Percentiles rank a stretch among this genome's conserved stretches.
phyloP scores from a whole-genome alignment of 2,888 invertebrate genomes.

The Drosophila nr. fundita region DNA sequence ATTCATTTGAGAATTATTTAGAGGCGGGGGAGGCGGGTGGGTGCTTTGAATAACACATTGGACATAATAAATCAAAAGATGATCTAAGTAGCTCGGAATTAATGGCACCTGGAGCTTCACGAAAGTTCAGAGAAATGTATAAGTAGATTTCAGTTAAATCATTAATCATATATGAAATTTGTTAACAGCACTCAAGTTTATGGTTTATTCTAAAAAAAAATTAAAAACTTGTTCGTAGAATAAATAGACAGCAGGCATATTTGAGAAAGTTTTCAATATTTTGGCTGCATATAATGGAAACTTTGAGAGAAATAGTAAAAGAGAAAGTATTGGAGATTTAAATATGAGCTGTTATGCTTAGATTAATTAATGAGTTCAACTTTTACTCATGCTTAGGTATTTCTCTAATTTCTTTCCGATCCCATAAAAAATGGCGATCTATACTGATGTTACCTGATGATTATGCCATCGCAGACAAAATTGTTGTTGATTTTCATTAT shows the following conservation, averaged over 20 bases:
- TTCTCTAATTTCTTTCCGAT: constrained; percentile 56
- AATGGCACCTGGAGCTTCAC: constrained; percentile 49
- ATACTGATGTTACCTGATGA: constrained; percentile 87
- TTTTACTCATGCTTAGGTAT: neutral
- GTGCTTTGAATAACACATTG: constrained; percentile 37
- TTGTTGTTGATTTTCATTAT: constrained; percentile 87
- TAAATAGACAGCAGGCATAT: neutral
- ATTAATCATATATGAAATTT: neutral
- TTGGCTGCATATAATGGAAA: too few relatives aligned
- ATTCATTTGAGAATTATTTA: constrained; percentile 37
- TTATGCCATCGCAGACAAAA: constrained; percentile 95
- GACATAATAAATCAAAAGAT: constrained; percentile 53
- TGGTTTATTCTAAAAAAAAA: neutral
- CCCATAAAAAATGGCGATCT: neutral
- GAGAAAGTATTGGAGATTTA: neutral
- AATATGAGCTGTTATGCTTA: neutral
- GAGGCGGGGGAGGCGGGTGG: too few relatives aligned
- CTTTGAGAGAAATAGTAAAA: neutral
- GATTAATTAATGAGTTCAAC: neutral
- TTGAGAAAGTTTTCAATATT: neutral
- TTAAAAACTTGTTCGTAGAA: neutral
- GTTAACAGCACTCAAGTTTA: neutral
- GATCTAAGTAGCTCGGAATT: constrained; percentile 47
- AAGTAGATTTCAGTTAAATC: constrained; percentile 1
- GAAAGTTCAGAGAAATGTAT: constrained; percentile 6